phyloP scores from a whole-genome alignment of 1,140 invertebrate genomes.

The Drosophila willistoni region DNA sequence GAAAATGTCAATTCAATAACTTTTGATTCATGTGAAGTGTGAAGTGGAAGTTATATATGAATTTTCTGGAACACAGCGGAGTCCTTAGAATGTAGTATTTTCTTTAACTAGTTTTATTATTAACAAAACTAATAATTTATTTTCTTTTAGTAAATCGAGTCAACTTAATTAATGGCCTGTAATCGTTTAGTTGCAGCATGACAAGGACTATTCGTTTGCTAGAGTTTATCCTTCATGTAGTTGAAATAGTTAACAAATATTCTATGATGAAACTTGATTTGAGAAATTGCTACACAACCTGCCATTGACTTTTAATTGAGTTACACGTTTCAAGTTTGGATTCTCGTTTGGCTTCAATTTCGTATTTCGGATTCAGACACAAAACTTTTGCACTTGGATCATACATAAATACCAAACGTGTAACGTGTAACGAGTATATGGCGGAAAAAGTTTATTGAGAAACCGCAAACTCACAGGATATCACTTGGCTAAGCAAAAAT shows the following conservation, averaged over 20 bases:
- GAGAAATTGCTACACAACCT: not conserved
- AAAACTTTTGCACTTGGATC: slow-evolving; percentile 1
- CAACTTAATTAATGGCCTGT: no score
- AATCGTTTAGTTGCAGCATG: no score
- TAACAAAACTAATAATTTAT: no score
- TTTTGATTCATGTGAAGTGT: no score
- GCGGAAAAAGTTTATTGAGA: not conserved
- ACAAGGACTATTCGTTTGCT: not conserved
- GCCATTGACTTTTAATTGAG: slow-evolving; percentile 10
- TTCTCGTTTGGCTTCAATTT: not conserved
- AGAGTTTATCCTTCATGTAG: not conserved
- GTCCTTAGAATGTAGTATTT: no score
- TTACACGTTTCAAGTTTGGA: not conserved
- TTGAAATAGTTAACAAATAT: no score
- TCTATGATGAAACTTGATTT: not conserved
- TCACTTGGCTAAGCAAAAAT: slow-evolving; percentile 1
- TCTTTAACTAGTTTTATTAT: no score
- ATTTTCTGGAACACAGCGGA: no score
- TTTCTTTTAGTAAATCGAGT: no score
- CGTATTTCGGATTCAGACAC: not conserved
- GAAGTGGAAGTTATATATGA: no score
- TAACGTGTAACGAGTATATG: not conserved
- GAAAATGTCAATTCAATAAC: no score
- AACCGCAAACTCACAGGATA: not conserved
- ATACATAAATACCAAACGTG: slow-evolving; percentile 2